phyloP scores from a whole-genome alignment of 2,113 vertebrate species.

The Serinus canaria region DNA sequence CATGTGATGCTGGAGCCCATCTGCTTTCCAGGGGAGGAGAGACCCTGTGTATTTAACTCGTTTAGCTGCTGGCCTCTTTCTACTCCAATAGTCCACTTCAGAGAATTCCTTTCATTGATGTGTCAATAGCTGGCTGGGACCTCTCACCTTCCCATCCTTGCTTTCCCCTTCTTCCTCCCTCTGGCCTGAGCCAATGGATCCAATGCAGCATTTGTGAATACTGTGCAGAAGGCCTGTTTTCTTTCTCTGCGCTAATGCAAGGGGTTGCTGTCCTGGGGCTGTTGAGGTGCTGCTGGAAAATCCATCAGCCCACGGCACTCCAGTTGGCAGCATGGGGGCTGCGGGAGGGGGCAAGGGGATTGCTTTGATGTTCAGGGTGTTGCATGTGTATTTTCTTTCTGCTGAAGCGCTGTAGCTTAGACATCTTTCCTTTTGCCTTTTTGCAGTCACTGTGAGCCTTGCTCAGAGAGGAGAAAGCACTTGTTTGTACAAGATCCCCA shows the following conservation, averaged over 20 bases:
- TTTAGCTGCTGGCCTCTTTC: background rate
- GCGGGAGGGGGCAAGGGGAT: conserved; percentile 54
- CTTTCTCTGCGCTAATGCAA: conserved; percentile 70
- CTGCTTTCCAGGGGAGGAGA: conserved; percentile 27
- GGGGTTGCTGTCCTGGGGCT: conserved; percentile 50
- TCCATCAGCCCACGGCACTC: background rate
- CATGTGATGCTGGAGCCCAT: background rate
- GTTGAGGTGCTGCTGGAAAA: conserved; percentile 23
- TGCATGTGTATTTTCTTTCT: conserved; percentile 82
- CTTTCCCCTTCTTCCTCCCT: conserved; percentile 40
- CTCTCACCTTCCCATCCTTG: conserved; percentile 47
- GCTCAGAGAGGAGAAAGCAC: conserved; percentile 93
- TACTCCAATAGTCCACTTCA: conserved; percentile 1
- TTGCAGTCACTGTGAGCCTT: conserved; percentile 96
- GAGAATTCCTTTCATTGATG: background rate
- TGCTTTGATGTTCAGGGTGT: conserved; percentile 74
- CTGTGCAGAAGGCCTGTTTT: conserved; percentile 61
- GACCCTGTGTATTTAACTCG: background rate
- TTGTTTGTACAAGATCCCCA: conserved; percentile 94
- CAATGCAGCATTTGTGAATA: conserved; percentile 71
- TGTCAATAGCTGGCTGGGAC: background rate
- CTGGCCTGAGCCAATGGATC: conserved; percentile 35
- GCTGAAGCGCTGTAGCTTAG: conserved; percentile 90
- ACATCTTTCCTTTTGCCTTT: conserved; percentile 87
- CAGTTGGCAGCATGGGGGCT: conserved; percentile 50